phyloP scores from a whole-genome alignment of 2,113 vertebrate genomes.

The Zosterops borbonicus region DNA sequence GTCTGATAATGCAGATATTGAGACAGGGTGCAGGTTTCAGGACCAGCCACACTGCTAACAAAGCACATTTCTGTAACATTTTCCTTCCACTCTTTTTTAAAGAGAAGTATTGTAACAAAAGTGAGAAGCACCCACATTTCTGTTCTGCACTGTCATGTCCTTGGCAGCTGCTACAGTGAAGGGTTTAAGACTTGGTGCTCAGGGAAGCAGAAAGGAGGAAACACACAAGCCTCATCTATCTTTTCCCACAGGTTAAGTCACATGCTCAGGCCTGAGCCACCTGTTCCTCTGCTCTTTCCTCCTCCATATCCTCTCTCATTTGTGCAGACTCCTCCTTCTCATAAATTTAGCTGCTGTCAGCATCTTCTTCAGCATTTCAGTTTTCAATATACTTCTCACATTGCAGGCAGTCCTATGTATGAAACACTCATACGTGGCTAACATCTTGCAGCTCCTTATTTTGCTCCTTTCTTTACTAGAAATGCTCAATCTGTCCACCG shows the following conservation, averaged over 20 bases:
- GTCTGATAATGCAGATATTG: neutral
- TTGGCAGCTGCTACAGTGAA: fast-evolving
- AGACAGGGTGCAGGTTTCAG: neutral
- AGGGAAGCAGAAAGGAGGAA: neutral
- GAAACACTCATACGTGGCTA: neutral
- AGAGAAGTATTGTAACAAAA: neutral
- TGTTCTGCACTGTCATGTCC: neutral
- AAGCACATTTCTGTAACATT: neutral
- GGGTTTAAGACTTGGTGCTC: fast-evolving
- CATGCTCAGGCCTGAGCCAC: neutral
- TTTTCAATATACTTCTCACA: neutral
- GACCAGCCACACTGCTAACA: neutral
- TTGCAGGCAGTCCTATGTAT: neutral
- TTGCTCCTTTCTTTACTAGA: neutral
- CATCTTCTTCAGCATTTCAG: neutral
- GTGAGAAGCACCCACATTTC: neutral
- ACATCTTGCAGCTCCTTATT: neutral
- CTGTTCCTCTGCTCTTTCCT: neutral
- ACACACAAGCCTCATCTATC: neutral
- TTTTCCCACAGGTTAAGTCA: neutral
- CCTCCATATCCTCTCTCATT: neutral
- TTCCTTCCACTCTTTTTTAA: neutral
- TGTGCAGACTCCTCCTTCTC: neutral
- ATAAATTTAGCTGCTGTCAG: neutral
- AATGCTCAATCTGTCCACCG: neutral